Percentiles rank a stretch among this genome's conserved stretches.
These are phyloP conservation scores for Chrysochloris asiatica DNA, from an alignment of 2,113 vertebrate species.

Conservation along the genomic window DNA sequence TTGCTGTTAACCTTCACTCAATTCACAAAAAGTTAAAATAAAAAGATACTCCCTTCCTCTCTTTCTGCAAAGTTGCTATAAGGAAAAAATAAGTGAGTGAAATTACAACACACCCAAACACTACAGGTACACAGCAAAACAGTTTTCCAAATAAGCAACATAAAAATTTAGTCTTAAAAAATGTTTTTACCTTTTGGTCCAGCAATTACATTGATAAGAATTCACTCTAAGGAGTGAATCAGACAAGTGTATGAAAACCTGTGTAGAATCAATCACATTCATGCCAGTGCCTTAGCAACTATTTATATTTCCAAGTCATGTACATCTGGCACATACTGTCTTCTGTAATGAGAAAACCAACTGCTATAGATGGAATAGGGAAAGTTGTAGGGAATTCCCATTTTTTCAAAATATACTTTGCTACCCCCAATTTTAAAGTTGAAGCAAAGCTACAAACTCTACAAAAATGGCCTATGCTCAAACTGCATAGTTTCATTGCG, in stretches of 20 bases:
- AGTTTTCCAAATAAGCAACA: neutral
- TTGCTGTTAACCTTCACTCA: too few species aligned
- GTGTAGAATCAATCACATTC: neutral
- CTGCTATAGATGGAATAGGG: neutral
- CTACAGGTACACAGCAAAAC: neutral
- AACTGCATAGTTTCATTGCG: neutral
- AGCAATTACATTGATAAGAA: neutral
- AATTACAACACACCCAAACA: neutral
- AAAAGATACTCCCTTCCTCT: too few species aligned
- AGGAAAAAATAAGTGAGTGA: neutral
- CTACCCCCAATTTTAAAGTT: neutral
- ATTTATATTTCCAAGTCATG: neutral
- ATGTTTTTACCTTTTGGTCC: neutral
- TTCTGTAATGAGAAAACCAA: neutral
- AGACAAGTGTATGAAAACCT: neutral
- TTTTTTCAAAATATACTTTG: conserved; percentile 19
- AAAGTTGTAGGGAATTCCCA: neutral
- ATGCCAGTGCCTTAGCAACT: neutral
- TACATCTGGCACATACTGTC: neutral
- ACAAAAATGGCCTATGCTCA: neutral
- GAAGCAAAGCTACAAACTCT: neutral
- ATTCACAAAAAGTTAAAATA: too few species aligned
- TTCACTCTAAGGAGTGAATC: neutral
- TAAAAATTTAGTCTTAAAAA: neutral
- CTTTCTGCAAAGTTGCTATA: too few species aligned